Percentiles rank a stretch among this genome's conserved stretches.
phyloP scores from a whole-genome alignment of 1,140 invertebrate genomes.

The Musca domestica region DNA sequence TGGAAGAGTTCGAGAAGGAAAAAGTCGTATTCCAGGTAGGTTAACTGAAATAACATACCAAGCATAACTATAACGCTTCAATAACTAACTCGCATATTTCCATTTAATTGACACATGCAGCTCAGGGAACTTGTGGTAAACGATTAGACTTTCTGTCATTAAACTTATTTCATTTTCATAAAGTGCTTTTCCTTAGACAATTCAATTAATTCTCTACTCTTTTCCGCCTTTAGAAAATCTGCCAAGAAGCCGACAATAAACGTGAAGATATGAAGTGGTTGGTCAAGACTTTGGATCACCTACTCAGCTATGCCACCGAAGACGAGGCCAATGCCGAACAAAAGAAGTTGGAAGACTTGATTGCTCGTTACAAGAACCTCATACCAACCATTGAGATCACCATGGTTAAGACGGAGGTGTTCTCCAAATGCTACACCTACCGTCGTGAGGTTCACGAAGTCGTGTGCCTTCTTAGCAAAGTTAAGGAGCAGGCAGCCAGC shows the following conservation, averaged over 20 bases:
- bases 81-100: background rate
- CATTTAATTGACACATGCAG: slow-evolving; percentile 44
- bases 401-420: slow-evolving; percentile 86
- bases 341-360: slow-evolving; percentile 75
- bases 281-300: slow-evolving; percentile 82
- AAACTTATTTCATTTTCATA: background rate
- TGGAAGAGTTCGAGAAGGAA: slow-evolving; percentile 86
- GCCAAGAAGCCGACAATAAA: slow-evolving; percentile 83
- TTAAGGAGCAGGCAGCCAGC: slow-evolving; percentile 69
- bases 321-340: slow-evolving; percentile 76
- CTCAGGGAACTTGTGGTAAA: slow-evolving; percentile 62
- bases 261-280: slow-evolving; percentile 94
- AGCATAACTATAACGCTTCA: background rate
- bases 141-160: background rate
- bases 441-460: slow-evolving; percentile 83
- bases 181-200: background rate
- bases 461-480: slow-evolving; percentile 69
- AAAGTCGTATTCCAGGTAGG: slow-evolving; percentile 85
- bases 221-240: slow-evolving; percentile 69
- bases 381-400: slow-evolving; percentile 90
- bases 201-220: background rate
- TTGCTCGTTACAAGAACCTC: slow-evolving; percentile 83
- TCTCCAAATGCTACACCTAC: slow-evolving; percentile 90
- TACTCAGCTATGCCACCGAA: slow-evolving; percentile 78
- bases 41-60: slow-evolving; percentile 17